phyloP scores from a whole-genome alignment of 1,140 invertebrate genomes.

The Choristoneura fumiferana region DNA sequence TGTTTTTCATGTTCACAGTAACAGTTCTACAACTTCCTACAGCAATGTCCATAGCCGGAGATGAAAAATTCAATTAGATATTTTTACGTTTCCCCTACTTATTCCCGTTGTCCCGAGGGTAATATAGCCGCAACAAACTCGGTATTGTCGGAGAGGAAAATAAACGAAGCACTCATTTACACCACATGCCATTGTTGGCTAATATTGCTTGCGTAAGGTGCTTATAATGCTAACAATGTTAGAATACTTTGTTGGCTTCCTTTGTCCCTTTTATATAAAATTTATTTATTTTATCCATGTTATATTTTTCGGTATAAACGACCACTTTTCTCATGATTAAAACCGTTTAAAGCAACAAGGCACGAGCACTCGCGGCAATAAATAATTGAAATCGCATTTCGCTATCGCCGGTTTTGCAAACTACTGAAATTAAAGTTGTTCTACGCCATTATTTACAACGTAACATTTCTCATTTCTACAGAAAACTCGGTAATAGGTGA shows the following conservation, averaged over 20 bases:
- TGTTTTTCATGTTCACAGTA: no score
- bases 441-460: slow-evolving; percentile 9
- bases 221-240: slow-evolving; percentile 27
- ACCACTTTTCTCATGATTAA: neutral
- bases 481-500: slow-evolving; percentile 15
- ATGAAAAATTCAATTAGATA: slow-evolving; percentile 53
- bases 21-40: neutral
- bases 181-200: slow-evolving; percentile 28
- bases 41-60: slow-evolving; percentile 15
- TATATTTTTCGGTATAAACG: neutral
- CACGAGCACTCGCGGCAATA: neutral
- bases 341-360: neutral
- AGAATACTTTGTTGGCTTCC: neutral
- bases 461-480: slow-evolving; percentile 16
- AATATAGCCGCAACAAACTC: slow-evolving; percentile 27
- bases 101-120: slow-evolving; percentile 33
- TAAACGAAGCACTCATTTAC: slow-evolving; percentile 36
- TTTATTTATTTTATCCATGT: neutral
- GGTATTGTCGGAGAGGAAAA: slow-evolving; percentile 24
- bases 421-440: slow-evolving; percentile 11
- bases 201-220: slow-evolving; percentile 33
- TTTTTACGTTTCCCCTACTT: slow-evolving; percentile 40
- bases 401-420: slow-evolving; percentile 7
- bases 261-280: neutral
- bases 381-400: slow-evolving; percentile 12